Evolutionary conservation across 2,113 vertebrate genomes (phyloP).

Genomic region (Rhynchomys soricoides): DNA sequence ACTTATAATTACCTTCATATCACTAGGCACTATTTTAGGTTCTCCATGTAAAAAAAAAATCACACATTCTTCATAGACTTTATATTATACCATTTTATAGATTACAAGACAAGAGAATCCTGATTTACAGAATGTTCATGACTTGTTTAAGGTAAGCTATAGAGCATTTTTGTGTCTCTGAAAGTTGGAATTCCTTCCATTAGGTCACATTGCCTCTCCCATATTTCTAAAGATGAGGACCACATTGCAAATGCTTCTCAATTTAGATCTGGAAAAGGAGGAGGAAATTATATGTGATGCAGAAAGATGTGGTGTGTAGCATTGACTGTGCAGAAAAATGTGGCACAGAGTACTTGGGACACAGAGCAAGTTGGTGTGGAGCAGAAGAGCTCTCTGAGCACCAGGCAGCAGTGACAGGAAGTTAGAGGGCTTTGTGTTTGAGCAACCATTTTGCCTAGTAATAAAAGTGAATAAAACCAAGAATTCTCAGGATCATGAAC

Average conservation of each 20-base stretch:
- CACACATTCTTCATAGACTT: not conserved
- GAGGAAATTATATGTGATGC: not conserved
- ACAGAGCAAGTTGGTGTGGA: not conserved
- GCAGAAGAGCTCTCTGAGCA: not conserved
- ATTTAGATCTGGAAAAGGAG: conserved; percentile 18
- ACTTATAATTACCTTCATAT: not conserved
- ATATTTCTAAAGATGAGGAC: not conserved
- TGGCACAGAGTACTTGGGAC: not conserved
- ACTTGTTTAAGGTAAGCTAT: not conserved
- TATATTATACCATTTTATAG: not conserved
- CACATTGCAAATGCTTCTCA: not conserved
- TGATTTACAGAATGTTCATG: not conserved
- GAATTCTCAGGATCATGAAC: not conserved
- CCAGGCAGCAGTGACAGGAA: not conserved
- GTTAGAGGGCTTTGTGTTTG: not conserved
- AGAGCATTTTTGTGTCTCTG: not conserved
- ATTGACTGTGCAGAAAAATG: not conserved
- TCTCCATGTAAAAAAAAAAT: conserved; percentile 17
- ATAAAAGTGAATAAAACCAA: not conserved
- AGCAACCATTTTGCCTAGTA: not conserved
- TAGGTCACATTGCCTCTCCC: not conserved
- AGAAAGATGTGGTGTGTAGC: not conserved
- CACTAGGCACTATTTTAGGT: not conserved
- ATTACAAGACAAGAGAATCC: not conserved
- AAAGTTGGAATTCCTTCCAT: not conserved